Evolutionary conservation across 2,113 vertebrate genomes (phyloP), one percentile per base, ranked within the genome.

Genomic region (Polypterus senegalus): DNA sequence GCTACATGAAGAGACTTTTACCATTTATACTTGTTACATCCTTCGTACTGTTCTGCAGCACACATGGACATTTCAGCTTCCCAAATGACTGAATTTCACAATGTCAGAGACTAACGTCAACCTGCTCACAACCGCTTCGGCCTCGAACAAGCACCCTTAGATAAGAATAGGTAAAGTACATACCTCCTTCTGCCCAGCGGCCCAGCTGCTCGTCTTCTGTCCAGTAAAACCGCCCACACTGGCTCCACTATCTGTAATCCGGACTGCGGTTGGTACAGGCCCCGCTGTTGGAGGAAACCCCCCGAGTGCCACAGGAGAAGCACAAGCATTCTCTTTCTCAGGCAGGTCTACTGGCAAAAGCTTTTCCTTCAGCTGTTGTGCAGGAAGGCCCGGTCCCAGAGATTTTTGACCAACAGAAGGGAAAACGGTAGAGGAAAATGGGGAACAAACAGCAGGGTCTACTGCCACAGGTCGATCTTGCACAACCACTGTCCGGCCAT

Each of bases 401-500:
- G 90, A 78, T 9, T 86, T 79, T 70, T 93, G 93, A 63, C 88
- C 86, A 67, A 89, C 79, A 67, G 90, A 79, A 66, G 92, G 86
- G 83, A 95, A 98, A 0, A 87, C 82, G 61, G 86, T 77, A 70
- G 77, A 74, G 65, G 83, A 86, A 67, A 88, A 86, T 9, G 76
- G 81, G 59, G 84, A 84, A 1, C 84, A 84, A 4, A 74, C 73
- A 4, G 73, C 76, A 7, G 79, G 74, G 55, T 92, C 88, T 60
- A 85, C 79, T 66, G 82, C 78, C 61, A 85, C 74, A 56, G 81
- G 85, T 57, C 86, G 82, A 10, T 91, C 95, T 64, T 94, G 93
- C 45, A 87, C 85, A 71, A 91, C 80, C 46, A 88, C 71, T 4
- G 86, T 79, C 63, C 90, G 90, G 59, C 94, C 93, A 47, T 98